Conservation (phyloP, 2,113 vertebrate species). For the Oreotragus oreotragus region DNA sequence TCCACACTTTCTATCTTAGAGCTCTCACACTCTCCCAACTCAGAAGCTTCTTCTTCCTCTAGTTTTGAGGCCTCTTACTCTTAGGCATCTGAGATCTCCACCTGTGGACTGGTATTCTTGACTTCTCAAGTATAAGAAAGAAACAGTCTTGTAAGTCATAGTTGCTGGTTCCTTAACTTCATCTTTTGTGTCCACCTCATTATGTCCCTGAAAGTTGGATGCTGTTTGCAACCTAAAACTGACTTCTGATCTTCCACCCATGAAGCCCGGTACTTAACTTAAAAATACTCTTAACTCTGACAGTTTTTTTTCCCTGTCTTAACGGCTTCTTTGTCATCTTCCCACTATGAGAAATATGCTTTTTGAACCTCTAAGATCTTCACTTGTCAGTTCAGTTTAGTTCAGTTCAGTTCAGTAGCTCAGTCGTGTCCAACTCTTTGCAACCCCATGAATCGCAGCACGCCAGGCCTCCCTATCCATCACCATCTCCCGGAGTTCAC, state of each 20-base stretch:
- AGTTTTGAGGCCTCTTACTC: background rate
- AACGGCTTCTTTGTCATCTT: background rate
- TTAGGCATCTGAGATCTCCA: background rate
- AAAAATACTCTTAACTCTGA: background rate
- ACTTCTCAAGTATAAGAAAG: background rate
- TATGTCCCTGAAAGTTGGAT: background rate
- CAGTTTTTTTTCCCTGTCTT: background rate
- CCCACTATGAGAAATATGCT: background rate
- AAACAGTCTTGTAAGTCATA: too few relatives aligned
- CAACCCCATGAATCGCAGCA: too few relatives aligned
- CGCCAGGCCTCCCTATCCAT: too few relatives aligned
- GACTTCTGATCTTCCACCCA: background rate
- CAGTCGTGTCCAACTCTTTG: too few relatives aligned
- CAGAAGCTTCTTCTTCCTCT: background rate
- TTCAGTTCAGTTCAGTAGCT: too few relatives aligned
- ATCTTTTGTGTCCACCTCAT: background rate
- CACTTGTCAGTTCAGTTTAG: too few relatives aligned
- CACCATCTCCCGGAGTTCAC: too few relatives aligned
- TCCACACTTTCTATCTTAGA: background rate
- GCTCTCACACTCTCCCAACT: background rate
- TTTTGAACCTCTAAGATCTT: background rate
- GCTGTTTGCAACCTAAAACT: background rate
- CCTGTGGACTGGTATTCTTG: background rate
- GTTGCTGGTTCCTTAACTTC: background rate
- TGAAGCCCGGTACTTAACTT: background rate